These are phyloP conservation scores for Orchestia grillus DNA, from an alignment of 1,140 invertebrate species.

Conservation along the genomic window DNA sequence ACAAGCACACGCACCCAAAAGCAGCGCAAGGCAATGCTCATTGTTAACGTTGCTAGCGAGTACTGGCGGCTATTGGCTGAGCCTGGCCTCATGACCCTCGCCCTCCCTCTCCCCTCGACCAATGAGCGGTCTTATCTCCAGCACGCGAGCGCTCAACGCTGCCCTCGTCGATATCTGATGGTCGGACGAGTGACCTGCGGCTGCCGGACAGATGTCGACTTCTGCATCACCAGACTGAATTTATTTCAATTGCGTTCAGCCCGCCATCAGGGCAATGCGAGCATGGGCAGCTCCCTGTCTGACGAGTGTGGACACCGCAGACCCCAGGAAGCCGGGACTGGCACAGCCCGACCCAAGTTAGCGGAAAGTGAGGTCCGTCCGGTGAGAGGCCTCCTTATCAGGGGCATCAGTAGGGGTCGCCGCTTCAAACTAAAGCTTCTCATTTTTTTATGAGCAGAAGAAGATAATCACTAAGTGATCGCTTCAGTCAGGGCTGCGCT, in stretches of 20 bases:
- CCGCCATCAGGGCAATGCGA: not conserved
- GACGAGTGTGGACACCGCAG: not conserved
- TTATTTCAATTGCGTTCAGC: not conserved
- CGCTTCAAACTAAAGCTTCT: conserved; percentile 21
- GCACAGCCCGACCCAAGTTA: not conserved
- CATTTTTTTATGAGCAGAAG: not conserved
- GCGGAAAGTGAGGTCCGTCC: not conserved
- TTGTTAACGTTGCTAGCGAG: conserved; percentile 15
- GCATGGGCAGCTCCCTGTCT: not conserved
- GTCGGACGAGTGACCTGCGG: not conserved
- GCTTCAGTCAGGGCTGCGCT: not conserved
- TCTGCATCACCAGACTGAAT: not conserved
- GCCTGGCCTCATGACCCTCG: conserved; percentile 29
- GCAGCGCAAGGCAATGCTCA: not conserved
- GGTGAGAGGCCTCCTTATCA: not conserved
- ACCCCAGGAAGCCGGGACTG: not conserved
- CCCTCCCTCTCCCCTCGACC: conserved; percentile 45
- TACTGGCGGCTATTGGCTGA: conserved; percentile 28
- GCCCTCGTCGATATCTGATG: conserved; percentile 52
- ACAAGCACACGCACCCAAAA: not conserved
- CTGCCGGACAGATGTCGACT: not conserved
- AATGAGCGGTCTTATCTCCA: conserved; percentile 36
- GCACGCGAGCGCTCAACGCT: not conserved
- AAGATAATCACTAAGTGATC: conserved; percentile 22
- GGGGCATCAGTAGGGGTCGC: not conserved